phyloP scores from a whole-genome alignment of 2,888 invertebrate genomes.

The Nemurella pictetii region DNA sequence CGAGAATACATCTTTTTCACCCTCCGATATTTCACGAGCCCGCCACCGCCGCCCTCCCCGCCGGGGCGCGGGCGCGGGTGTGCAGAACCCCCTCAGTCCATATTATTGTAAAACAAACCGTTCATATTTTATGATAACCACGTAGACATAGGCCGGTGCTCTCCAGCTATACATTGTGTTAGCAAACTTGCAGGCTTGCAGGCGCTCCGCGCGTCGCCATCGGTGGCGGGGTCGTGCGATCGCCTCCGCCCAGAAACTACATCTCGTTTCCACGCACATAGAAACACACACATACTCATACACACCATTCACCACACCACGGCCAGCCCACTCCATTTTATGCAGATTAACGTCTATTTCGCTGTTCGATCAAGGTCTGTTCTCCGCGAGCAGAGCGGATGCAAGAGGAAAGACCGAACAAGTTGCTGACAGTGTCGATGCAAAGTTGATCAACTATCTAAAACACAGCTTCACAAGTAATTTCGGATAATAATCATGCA shows the following conservation, averaged over 20 bases:
- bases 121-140: slow-evolving; percentile 20
- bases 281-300: background rate
- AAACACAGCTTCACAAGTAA: background rate
- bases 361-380: background rate
- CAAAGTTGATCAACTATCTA: background rate
- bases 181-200: slow-evolving; percentile 13
- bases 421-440: background rate
- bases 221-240: background rate
- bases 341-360: background rate
- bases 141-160: background rate
- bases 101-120: slow-evolving; percentile 20
- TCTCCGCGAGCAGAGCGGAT: background rate
- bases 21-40: slow-evolving; percentile 6
- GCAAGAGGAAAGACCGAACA: background rate
- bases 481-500: background rate
- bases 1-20: slow-evolving; percentile 6
- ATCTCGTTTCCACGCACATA: background rate
- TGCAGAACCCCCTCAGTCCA: background rate
- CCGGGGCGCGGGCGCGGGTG: background rate
- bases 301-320: background rate
- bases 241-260: background rate
- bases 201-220: background rate
- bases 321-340: background rate
- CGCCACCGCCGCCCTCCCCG: background rate
- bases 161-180: slow-evolving; percentile 29